These are phyloP conservation scores for Brachionus sp. DNA, from an alignment of 1,140 invertebrate genomes.

Conservation along the genomic window DNA sequence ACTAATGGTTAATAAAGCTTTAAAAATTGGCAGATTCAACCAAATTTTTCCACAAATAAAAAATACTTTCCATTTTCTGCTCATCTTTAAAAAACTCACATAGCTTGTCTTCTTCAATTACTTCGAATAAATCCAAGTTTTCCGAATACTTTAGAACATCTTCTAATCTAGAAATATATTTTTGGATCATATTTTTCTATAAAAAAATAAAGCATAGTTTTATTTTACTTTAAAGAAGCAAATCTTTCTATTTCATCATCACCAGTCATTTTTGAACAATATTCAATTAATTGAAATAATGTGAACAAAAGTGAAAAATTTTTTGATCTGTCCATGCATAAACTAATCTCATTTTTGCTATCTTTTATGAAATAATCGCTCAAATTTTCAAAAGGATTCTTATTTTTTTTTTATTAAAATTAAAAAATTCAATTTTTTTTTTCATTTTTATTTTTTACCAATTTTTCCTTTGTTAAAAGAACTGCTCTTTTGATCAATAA, in stretches of 20 bases:
- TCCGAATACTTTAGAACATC: background rate
- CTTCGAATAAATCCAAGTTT: background rate
- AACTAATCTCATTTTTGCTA: background rate
- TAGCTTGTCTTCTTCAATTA: background rate
- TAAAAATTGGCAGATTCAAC: no score
- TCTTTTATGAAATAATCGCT: background rate
- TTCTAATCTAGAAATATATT: background rate
- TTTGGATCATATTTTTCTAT: background rate
- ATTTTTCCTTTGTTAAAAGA: background rate
- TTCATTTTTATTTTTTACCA: background rate
- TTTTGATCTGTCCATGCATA: background rate
- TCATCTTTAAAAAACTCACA: background rate
- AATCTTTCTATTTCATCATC: background rate
- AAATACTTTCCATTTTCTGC: background rate
- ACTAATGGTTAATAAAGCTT: no score
- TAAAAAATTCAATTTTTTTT: background rate
- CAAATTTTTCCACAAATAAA: background rate
- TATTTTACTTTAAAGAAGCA: background rate
- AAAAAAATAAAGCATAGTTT: background rate
- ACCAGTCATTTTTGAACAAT: background rate
- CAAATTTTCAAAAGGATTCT: slow-evolving; percentile 15
- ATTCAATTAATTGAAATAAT: background rate
- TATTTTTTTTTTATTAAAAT: background rate
- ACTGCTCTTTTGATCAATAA: background rate
- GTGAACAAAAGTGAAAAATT: background rate